Conservation (phyloP, 2,888 invertebrate genomes). For the Octodonta nipae region DNA sequence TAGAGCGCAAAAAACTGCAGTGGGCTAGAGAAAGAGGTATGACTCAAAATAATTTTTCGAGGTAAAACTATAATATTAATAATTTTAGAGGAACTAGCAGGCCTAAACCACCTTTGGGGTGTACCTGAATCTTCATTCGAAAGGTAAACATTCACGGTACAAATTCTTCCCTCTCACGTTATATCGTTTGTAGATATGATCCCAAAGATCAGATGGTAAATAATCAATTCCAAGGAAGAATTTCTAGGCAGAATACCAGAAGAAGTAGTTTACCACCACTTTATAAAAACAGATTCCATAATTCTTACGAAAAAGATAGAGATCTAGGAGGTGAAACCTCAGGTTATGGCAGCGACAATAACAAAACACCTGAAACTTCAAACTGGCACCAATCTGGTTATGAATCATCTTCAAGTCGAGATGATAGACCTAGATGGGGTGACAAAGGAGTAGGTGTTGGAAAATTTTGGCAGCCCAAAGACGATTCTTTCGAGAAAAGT, state of each 20-base stretch:
- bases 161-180: neutral
- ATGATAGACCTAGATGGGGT: conserved; percentile 61
- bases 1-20: conserved; percentile 81
- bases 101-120: conserved; percentile 66
- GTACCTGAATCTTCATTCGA: conserved; percentile 17
- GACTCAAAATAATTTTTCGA: conserved; percentile 1
- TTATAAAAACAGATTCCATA: conserved; percentile 28
- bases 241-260: conserved; percentile 15
- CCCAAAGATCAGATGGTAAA: conserved; percentile 20
- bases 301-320: conserved; percentile 33
- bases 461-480: conserved; percentile 50
- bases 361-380: conserved; percentile 33
- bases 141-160: conserved; percentile 15
- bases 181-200: no score
- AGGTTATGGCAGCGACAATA: conserved; percentile 71
- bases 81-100: conserved; percentile 66
- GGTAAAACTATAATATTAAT: neutral
- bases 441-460: no score
- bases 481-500: no score
- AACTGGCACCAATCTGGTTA: conserved; percentile 25
- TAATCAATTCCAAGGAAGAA: conserved; percentile 19
- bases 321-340: conserved; percentile 60
- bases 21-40: conserved; percentile 87
- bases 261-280: conserved; percentile 33
- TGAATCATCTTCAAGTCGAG: conserved; percentile 36